These are phyloP conservation scores for Ceyx cyanopectus DNA, from an alignment of 2,113 vertebrate genomes.

Conservation along the genomic window DNA sequence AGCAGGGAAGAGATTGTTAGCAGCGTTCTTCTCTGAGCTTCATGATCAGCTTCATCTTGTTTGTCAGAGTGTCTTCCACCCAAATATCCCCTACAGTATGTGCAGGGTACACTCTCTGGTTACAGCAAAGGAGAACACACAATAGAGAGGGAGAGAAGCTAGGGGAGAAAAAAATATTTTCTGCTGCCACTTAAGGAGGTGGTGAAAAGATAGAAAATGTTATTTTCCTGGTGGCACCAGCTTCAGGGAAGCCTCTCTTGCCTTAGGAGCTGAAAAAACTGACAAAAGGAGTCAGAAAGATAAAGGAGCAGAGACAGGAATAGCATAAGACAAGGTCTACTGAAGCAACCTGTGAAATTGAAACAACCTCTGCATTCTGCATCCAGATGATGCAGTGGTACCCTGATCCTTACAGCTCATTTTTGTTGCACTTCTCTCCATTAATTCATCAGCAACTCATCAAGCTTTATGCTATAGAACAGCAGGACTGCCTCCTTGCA, in stretches of 20 bases:
- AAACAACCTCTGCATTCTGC: not conserved
- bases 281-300: not conserved
- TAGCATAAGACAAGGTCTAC: not conserved
- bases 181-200: not conserved
- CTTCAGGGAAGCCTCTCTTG: not conserved
- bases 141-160: not conserved
- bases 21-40: not conserved
- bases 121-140: not conserved
- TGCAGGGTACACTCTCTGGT: not conserved
- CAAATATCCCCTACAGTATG: not conserved
- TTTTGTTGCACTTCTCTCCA: not conserved
- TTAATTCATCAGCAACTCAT: not conserved
- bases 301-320: not conserved
- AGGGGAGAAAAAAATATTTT: not conserved
- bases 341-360: not conserved
- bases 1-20: not conserved
- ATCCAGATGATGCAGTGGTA: not conserved
- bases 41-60: not conserved
- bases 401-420: not conserved
- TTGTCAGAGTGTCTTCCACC: not conserved
- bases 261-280: not conserved
- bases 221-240: not conserved
- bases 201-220: not conserved
- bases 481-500: not conserved
- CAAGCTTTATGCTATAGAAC: not conserved